Base-by-base conservation (phyloP, 2,113 vertebrate genomes). In the Piliocolobus tephrosceles region DNA sequence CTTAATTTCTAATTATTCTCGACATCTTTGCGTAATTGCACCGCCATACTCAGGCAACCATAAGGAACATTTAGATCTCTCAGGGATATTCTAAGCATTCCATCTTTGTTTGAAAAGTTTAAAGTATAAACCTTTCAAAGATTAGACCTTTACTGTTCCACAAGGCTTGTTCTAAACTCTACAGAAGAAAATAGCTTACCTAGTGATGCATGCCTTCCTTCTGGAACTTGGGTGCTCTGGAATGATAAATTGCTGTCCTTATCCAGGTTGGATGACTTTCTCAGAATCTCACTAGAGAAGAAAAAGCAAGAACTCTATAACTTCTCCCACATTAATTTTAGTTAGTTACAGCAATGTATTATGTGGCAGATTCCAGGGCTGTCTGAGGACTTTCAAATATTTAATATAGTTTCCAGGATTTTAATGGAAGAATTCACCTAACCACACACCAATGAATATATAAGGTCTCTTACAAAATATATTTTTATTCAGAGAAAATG, bases 171-270 rank as follows among this genome's bases (percentile, higher is more conserved):
- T 85, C 85, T 90, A 72, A 91, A 83, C 76, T 61, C 43, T 13
- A 45, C 23, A 86, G 76, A 91, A 92, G 40, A 3, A 16, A 97
- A 89, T 61, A 97, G 95, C 98, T 79, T 98, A 99, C 99, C 98
- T 43, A 55, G 91, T n/a, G 97, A 97, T 93, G 95, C 0, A 0
- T 96, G 98, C 50, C 94, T 98, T 89, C 93, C 95, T 90, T 91
- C 92, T 86, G 97, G 97, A 98, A 68, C 95, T 94, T 97, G 78
- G 52, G 97, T 64, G 23, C 95, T 98, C 97, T 72, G 38, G 27
- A 85, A 91, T 95, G 98, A 98, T 93, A 97, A 97, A 95, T 97
- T 91, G 68, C 50, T 97, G 86, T 96, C 97, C 95, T 98, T 97
- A 75, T 94, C 79, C 73, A 35, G 75, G 13, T 61, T 96, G 72